Conservation (phyloP, 1,140 invertebrate species). For the Bombus cullumanus region DNA sequence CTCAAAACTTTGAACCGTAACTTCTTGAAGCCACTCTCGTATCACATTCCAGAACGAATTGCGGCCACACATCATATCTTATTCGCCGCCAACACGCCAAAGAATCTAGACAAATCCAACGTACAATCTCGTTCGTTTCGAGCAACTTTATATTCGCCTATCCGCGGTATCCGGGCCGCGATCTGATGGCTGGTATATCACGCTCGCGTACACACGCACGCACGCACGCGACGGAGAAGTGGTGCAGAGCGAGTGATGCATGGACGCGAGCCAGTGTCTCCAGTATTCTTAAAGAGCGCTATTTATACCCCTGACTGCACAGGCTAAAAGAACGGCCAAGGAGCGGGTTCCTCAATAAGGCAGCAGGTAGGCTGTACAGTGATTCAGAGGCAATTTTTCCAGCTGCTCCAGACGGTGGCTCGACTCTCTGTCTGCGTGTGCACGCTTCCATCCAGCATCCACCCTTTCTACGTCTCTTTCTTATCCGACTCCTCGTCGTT, state of each 20-base stretch:
- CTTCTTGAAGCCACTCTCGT: background rate
- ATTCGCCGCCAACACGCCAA: background rate
- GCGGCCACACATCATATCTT: background rate
- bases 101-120: background rate
- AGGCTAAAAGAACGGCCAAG: slow-evolving; percentile 66
- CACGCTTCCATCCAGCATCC: slow-evolving; percentile 38
- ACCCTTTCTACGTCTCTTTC: background rate
- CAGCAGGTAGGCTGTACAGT: slow-evolving; percentile 76
- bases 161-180: slow-evolving; percentile 26
- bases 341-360: slow-evolving; percentile 80
- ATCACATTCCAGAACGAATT: background rate
- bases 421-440: slow-evolving; percentile 65
- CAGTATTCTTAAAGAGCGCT: slow-evolving; percentile 73
- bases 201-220: slow-evolving; percentile 4
- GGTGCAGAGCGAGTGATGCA: slow-evolving; percentile 61
- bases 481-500: background rate
- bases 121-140: background rate
- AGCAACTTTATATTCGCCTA: slow-evolving; percentile 30
- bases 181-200: slow-evolving; percentile 46
- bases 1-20: too few relatives aligned
- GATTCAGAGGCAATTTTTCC: slow-evolving; percentile 78
- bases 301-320: slow-evolving; percentile 78
- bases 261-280: slow-evolving; percentile 69
- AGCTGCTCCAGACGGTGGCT: slow-evolving; percentile 74
- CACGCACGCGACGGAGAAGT: slow-evolving; percentile 45